Evolutionary conservation across 2,888 invertebrate genomes (phyloP).

Genomic region (Homarus gammarus): DNA sequence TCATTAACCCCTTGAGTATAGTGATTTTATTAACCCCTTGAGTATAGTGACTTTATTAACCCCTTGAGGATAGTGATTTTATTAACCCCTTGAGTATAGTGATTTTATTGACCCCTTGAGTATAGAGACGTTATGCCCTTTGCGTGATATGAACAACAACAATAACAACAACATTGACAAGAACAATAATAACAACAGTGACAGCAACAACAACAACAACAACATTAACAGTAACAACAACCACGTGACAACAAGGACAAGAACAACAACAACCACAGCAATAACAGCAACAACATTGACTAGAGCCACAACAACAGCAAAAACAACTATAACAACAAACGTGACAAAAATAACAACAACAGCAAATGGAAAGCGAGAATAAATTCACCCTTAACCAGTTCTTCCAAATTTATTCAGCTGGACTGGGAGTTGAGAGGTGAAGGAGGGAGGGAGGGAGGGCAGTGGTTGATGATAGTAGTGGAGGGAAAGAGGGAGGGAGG

Average conservation of each 20-base stretch:
- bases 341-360: neutral
- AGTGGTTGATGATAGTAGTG: no score
- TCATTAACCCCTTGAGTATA: no score
- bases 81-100: no score
- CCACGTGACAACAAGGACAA: neutral
- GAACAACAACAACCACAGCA: neutral
- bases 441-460: no score
- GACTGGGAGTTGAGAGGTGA: no score
- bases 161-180: neutral
- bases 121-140: no score
- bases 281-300: neutral
- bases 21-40: no score
- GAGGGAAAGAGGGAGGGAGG: no score
- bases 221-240: neutral
- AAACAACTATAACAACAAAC: neutral
- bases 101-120: no score
- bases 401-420: neutral
- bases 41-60: no score
- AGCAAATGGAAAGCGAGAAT: neutral
- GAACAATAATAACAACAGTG: neutral
- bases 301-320: neutral
- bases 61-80: no score
- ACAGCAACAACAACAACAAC: neutral
- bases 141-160: no score
- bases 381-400: neutral